These are phyloP conservation scores for Drosophila melanosoma DNA, from an alignment of 2,888 invertebrate genomes.

Conservation along the genomic window DNA sequence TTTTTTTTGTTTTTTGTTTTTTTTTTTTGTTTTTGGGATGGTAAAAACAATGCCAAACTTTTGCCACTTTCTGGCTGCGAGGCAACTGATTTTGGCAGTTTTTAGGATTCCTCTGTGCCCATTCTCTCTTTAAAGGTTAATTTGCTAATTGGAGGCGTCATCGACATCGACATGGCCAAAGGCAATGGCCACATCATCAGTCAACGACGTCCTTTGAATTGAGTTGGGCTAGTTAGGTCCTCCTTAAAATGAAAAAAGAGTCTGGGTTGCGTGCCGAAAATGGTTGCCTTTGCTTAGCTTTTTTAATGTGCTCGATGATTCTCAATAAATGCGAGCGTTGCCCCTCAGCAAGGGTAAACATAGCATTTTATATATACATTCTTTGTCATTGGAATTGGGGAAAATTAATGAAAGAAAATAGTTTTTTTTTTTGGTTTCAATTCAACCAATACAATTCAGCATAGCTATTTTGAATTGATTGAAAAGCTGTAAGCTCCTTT, in stretches of 20 bases:
- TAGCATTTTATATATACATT: slow-evolving; percentile 2
- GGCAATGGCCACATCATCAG: slow-evolving; percentile 65
- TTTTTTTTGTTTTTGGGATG: slow-evolving; percentile 34
- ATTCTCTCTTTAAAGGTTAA: slow-evolving; percentile 67
- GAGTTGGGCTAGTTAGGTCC: slow-evolving; percentile 61
- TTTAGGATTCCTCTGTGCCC: slow-evolving; percentile 52
- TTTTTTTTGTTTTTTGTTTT: no score
- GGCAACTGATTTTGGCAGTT: slow-evolving; percentile 79
- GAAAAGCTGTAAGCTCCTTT: neutral
- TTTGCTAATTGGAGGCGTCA: slow-evolving; percentile 82
- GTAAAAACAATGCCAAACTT: slow-evolving; percentile 74
- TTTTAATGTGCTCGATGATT: slow-evolving; percentile 72
- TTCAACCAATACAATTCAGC: neutral
- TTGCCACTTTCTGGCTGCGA: slow-evolving; percentile 34
- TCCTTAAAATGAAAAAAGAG: slow-evolving; percentile 31
- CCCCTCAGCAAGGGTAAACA: slow-evolving; percentile 3
- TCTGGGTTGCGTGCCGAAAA: slow-evolving; percentile 4
- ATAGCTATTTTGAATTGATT: neutral
- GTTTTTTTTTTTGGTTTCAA: slow-evolving; percentile 1
- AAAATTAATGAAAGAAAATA: no score
- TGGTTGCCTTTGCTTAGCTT: slow-evolving; percentile 16
- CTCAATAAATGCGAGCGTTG: slow-evolving; percentile 60
- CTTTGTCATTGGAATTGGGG: neutral
- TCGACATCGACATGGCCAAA: slow-evolving; percentile 46
- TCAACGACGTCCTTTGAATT: slow-evolving; percentile 67